A percentile compares a stretch with the other conserved stretches of the same genome.
Evolutionary conservation across 2,113 vertebrate species (phyloP).

Genomic region (Ailurus styani): DNA sequence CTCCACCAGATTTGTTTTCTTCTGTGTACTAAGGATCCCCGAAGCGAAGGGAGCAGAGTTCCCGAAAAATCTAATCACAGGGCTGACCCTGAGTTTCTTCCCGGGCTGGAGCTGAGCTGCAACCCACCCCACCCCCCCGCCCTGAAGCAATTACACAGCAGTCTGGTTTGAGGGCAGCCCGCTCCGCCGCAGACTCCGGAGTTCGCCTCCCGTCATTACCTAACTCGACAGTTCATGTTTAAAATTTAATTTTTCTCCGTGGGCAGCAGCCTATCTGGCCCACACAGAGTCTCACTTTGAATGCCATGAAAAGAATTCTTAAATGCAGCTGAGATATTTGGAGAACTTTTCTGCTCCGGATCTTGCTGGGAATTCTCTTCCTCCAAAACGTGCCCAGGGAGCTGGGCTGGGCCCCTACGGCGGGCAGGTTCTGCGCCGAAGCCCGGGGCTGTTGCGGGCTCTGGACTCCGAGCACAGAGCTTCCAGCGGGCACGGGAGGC

Average conservation of each 20-base stretch:
- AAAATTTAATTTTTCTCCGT: neutral
- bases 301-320: neutral
- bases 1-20: neutral
- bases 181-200: neutral
- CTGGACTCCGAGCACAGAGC: too few species aligned
- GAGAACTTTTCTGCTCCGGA: neutral
- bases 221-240: neutral
- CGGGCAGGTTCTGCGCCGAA: fast-evolving
- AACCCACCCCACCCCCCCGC: fast-evolving
- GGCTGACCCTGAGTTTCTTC: neutral
- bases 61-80: neutral
- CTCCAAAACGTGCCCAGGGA: neutral
- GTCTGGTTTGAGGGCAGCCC: neutral
- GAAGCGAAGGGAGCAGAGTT: neutral
- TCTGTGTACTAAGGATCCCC: neutral
- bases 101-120: neutral
- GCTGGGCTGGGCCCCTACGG: neutral
- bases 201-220: neutral
- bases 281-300: neutral
- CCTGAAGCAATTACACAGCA: neutral
- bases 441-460: neutral
- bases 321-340: neutral
- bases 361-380: neutral
- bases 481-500: neutral
- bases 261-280: neutral